These are phyloP conservation scores for Desoria tigrina DNA, from an alignment of 2,888 invertebrate species.

Conservation along the genomic window DNA sequence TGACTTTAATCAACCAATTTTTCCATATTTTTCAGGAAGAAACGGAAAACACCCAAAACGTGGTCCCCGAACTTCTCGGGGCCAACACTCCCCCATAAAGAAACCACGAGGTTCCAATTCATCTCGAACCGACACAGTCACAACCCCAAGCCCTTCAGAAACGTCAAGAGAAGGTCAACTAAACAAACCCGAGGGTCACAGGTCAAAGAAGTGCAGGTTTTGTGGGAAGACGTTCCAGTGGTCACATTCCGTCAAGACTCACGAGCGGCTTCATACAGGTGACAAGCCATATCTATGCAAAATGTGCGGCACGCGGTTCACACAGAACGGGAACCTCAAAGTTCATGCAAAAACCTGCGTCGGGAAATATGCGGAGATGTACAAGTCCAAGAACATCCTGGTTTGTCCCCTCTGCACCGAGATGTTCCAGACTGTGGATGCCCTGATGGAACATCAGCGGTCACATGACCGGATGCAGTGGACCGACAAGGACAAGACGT, in stretches of 20 bases:
- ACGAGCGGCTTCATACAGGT: conserved; percentile 37
- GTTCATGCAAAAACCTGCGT: conserved; percentile 40
- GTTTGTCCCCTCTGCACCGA: conserved; percentile 37
- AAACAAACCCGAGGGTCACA: conserved; percentile 15
- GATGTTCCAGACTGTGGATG: conserved; percentile 36
- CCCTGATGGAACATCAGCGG: conserved; percentile 40
- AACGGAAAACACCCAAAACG: no score
- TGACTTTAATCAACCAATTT: no score
- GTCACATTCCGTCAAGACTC: conserved; percentile 39
- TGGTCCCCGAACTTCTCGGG: no score
- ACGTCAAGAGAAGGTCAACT: no score
- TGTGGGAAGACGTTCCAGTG: conserved; percentile 40
- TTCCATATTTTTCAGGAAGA: no score
- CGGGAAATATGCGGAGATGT: conserved; percentile 35
- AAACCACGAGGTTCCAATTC: no score
- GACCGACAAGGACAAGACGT: conserved; percentile 41
- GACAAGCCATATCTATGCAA: conserved; percentile 35
- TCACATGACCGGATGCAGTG: conserved; percentile 41
- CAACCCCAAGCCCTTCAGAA: no score
- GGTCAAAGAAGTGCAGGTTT: conserved; percentile 37
- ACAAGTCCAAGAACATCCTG: conserved; percentile 30
- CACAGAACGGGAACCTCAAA: conserved; percentile 40
- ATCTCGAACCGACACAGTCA: no score
- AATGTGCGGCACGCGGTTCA: conserved; percentile 36
- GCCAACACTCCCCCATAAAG: no score